phyloP scores from a whole-genome alignment of 2,797 vertebrate genomes.

The Peromyscus aztecus region DNA sequence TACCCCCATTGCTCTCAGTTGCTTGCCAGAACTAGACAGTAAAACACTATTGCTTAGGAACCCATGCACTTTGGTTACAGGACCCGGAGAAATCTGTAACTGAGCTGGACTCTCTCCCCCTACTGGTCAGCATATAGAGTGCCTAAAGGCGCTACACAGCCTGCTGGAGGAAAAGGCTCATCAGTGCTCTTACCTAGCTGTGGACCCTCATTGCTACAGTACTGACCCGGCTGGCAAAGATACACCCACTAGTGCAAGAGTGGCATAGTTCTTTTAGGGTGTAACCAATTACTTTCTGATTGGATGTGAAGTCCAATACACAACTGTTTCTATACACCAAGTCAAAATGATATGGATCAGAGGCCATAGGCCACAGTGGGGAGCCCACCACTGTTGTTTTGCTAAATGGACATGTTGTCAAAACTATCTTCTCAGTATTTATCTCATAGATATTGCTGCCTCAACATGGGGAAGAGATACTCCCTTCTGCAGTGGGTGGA shows the following conservation, averaged over 20 bases:
- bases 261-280: not conserved
- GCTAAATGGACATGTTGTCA: not conserved
- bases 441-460: too few relatives aligned
- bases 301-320: accelerated
- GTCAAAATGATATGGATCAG: not conserved
- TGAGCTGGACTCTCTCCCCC: too few relatives aligned
- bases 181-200: not conserved
- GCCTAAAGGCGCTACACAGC: too few relatives aligned
- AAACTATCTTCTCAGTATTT: not conserved
- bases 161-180: too few relatives aligned
- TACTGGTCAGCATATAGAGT: not conserved
- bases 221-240: not conserved
- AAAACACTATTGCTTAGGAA: not conserved
- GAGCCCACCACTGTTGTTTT: not conserved
- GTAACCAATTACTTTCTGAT: not conserved
- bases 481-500: not conserved
- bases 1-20: not conserved
- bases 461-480: not conserved
- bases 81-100: not conserved
- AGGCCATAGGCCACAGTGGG: not conserved
- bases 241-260: not conserved
- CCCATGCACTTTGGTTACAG: not conserved
- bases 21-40: not conserved
- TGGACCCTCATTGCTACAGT: not conserved
- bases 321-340: not conserved